Base-by-base conservation (phyloP, 2,888 invertebrate genomes). In the Rhamnusium bicolor region DNA sequence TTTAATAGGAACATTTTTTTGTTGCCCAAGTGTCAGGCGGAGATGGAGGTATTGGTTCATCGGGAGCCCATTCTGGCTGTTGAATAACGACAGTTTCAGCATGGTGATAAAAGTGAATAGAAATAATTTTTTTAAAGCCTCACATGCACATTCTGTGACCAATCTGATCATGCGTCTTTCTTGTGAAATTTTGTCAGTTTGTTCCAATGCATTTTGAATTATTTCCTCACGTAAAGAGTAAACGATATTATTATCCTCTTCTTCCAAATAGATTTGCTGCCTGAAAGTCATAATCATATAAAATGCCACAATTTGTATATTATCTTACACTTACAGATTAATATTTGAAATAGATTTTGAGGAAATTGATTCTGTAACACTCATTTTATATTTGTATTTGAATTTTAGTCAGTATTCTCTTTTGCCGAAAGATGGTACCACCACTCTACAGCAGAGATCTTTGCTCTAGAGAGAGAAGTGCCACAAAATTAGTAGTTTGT, bases 11-110 rank as follows among this genome's bases (percentile, higher is more conserved):
- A 72, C 67, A 18, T 16, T 54, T 7, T n/a, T 53, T 67, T 1
- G 67, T 49, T 29, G 72, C 67, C 72, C 67, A 72, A 46, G 54
- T 62, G 32, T 72, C 72, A 16, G 68, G 72, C 10, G 49, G 27
- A 0, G 72, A 72, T 0, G 72, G 67, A 12, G 10, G 29, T 8
- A 47, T 27, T 18, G 67, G 67, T 47, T 61, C 54, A 16, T 72
- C 67, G 0, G 67, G 27, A 4, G 14, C 24, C 72, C 72, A 72
- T 1, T 16, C 49, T 0, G 53, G 27, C 21, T 71, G 10, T 1
- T 14, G 19, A 16, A 40, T 16, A 24, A 46, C 47, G 19, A 32
- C 4, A 29, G 7, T n/a, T 16, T 19, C 47, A 16, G 47, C 51
- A 6, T 67, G 72, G 40, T 67, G 46, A 32, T 72, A 72, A 24